Base-by-base conservation (phyloP, 2,797 vertebrate species). In the Galago senegalensis region DNA sequence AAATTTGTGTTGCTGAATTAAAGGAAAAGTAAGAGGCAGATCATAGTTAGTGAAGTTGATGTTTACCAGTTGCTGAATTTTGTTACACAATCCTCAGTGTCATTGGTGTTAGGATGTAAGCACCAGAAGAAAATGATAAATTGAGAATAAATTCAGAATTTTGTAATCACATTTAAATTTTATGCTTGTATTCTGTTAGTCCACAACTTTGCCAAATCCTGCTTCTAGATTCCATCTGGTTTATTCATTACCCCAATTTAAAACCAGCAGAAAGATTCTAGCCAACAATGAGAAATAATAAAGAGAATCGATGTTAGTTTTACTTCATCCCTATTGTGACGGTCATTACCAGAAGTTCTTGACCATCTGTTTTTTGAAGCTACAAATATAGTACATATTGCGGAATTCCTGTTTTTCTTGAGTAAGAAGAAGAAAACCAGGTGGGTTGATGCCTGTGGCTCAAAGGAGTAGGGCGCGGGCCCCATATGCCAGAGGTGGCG, bases 161-260 rank as follows among this genome's bases (percentile, higher is more conserved):
- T 96, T 77, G 85, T 93, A 85, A 65, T 87, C 70, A 67, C 17
- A 72, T 61, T 87, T 40, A 92, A 96, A 67, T 14, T 89, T 79
- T 75, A 17, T 40, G 10, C 56, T 85, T 76, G n/a, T 61, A 31
- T 89, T 70, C 20, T 89, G 14, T 89, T 27, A 83, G 17, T 76
- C 29, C n/a, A 61, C 87, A 29, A 70, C 53, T 80, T 94, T 82
- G 16, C 53, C 40, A 91, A 94, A 10, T 49, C 69, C 34, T 90
- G 18, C 43, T 34, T 31, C 17, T 87, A 60, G 29, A 65, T 60
- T 86, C 72, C 86, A 79, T 87, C 65, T 91, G 37, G 20, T 91
- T 17, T 80, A 89, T 70, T 83, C n/a, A 89, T 12, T 46, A 77
- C 23, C 40, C 20, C 21, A 49, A 29, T 65, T 89, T 93, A 88